These are phyloP conservation scores for Setophaga coronata DNA, from an alignment of 2,113 vertebrate species.

Conservation along the genomic window DNA sequence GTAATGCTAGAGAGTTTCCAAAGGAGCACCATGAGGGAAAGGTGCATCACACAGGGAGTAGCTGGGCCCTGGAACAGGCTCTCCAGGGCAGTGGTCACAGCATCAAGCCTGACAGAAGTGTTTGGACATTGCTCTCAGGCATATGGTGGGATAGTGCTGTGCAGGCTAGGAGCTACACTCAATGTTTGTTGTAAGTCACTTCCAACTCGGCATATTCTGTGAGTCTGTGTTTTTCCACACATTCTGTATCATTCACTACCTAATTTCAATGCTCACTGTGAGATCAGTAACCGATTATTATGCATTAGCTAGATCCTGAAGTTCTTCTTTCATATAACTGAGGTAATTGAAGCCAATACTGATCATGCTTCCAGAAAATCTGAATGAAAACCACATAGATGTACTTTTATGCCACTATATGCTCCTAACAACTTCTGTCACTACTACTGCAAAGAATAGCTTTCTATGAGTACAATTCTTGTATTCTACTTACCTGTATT, in stretches of 20 bases:
- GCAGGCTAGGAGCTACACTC: background rate
- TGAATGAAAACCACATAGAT: background rate
- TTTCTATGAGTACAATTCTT: background rate
- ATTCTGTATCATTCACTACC: background rate
- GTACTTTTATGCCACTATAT: background rate
- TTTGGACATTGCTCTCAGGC: background rate
- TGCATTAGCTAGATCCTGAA: background rate
- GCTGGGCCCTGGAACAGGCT: background rate
- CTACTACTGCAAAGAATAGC: background rate
- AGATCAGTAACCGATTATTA: background rate
- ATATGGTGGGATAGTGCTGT: background rate
- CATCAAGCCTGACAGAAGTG: background rate
- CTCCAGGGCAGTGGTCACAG: background rate
- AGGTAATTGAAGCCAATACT: background rate
- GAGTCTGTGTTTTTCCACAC: background rate
- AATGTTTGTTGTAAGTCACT: background rate
- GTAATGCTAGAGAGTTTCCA: background rate
- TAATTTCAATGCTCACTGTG: background rate
- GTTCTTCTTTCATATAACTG: background rate
- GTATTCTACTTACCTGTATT: slow-evolving; percentile 71
- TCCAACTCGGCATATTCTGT: background rate
- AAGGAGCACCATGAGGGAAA: background rate
- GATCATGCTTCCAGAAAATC: background rate
- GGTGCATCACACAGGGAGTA: background rate
- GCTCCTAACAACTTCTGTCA: background rate